Evolutionary conservation across 2,888 invertebrate species (phyloP).

Genomic region (Perizoma flavofasciatum): DNA sequence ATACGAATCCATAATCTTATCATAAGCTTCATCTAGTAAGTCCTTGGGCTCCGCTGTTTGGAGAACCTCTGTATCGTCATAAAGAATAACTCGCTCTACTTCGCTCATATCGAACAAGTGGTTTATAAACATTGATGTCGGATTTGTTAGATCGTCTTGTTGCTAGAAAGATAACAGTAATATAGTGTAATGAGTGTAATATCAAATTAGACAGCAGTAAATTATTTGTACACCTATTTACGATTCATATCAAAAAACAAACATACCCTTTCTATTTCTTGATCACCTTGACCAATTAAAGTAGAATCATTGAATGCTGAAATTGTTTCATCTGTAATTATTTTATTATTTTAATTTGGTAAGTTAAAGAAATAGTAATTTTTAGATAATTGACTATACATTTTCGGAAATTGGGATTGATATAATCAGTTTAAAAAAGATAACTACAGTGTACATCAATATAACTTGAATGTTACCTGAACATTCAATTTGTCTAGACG

Average conservation of each 20-base stretch:
- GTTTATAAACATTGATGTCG: constrained; percentile 69
- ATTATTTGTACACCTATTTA: neutral
- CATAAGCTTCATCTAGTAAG: constrained; percentile 49
- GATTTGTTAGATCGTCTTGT: constrained; percentile 55
- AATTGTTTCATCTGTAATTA: constrained; percentile 45
- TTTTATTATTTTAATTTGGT: neutral
- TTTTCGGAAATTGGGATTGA: no score
- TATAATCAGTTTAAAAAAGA: neutral
- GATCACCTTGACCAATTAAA: constrained; percentile 74
- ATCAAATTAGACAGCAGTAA: neutral
- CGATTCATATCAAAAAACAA: no score
- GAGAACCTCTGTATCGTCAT: constrained; percentile 46
- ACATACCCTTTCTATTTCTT: constrained; percentile 60
- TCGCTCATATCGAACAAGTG: constrained; percentile 74
- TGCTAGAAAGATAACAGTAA: constrained; percentile 43
- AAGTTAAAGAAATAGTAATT: neutral
- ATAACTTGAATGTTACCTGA: constrained; percentile 33
- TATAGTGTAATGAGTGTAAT: neutral
- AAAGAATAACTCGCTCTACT: constrained; percentile 52
- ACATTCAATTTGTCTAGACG: constrained; percentile 41
- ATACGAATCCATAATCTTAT: constrained; percentile 59
- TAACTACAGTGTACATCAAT: neutral
- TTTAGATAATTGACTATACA: no score
- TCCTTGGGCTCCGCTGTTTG: constrained; percentile 45
- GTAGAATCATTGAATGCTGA: constrained; percentile 44